Conservation (phyloP, 2,888 invertebrate species). For the Amblyjoppa proteus region DNA sequence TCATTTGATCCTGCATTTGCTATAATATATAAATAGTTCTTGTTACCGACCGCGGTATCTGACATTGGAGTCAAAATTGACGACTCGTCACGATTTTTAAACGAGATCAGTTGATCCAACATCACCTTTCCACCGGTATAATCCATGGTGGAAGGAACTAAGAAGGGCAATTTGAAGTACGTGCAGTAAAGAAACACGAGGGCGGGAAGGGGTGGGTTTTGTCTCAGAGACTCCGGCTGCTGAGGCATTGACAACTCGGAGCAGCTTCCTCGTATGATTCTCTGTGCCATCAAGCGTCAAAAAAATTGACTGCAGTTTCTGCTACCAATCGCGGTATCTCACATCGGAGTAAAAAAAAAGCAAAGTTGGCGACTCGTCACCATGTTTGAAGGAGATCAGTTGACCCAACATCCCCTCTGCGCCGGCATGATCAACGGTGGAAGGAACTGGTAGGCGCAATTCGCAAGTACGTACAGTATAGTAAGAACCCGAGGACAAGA, state of each 20-base stretch:
- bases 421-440: background rate
- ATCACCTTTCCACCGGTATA: background rate
- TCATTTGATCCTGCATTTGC: no score
- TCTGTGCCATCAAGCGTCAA: no score
- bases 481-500: conserved; percentile 26
- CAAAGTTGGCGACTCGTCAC: conserved; percentile 14
- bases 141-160: background rate
- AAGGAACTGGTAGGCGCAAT: background rate
- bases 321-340: no score
- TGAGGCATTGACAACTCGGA: conserved; percentile 79
- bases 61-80: background rate
- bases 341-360: no score
- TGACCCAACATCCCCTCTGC: conserved; percentile 1
- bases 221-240: conserved; percentile 24
- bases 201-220: conserved; percentile 23
- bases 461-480: conserved; percentile 8
- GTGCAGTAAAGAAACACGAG: conserved; percentile 16
- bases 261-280: conserved; percentile 68
- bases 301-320: no score
- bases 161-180: background rate
- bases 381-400: conserved; percentile 36
- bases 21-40: no score
- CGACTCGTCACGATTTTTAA: conserved; percentile 40
- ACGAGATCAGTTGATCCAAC: conserved; percentile 8
- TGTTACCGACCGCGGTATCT: no score